Evolutionary conservation across 2,113 vertebrate genomes (phyloP).

Genomic region (Danio rerio): GRCz12tu NC_133193.1:38886001-38886500

Average conservation of each 20-base stretch:
- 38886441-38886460: no score
- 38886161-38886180: conserved; percentile 40
- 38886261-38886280: not conserved
- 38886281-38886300: not conserved
- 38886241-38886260: conserved; percentile 11
- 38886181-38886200: conserved; percentile 42
- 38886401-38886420: no score
- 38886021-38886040: conserved; percentile 39
- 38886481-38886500: no score
- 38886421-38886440: no score
- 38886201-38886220: conserved; percentile 5
- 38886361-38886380: not conserved
- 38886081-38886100: conserved; percentile 50
- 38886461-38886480: no score
- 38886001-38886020: conserved; percentile 55
- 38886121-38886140: conserved; percentile 34
- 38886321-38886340: not conserved
- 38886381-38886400: no score
- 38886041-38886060: conserved; percentile 33
- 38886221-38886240: conserved; percentile 22
- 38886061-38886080: conserved; percentile 29
- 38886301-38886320: not conserved
- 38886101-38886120: conserved; percentile 19
- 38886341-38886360: not conserved
- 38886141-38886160: conserved; percentile 40